Base-by-base conservation (phyloP, 2,113 vertebrate genomes). In the Plectropomus leopardus region DNA sequence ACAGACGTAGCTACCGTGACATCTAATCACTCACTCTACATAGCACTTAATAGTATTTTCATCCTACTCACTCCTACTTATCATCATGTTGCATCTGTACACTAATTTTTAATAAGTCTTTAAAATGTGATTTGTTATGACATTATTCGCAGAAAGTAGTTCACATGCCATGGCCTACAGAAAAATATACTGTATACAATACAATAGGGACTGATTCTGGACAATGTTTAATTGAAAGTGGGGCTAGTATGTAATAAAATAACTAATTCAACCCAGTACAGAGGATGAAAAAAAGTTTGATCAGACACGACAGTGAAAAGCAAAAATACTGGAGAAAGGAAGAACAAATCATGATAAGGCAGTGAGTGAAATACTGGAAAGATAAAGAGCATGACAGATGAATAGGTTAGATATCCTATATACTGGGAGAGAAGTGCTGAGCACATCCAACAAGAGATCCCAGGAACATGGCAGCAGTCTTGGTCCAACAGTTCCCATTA, bases 401-500 rank as follows among this genome's bases (percentile, higher is more conserved):
- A 85, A 80, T 68, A 8, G 13, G 72, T 26, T 6, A 42, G 53
- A 83, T 59, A 77, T 53, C 4, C n/a, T 65, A 78, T 75, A 83
- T 36, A 76, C n/a, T 17, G 60, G 36, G 17, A 53, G 26, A 70
- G 48, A 48, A 71, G 51, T 40, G 65, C 67, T 69, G 9, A 84
- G 67, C 66, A 84, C 26, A 81, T 72, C 69, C 68, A 84, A 78
- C 53, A 61, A 23, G 47, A 80, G 45, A 71, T 70, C 48, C 61
- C 34, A 55, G 59, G 36, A 90, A 84, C 76, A 78, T 55, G 71
- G 82, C 82, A 79, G 77, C 65, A 70, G 71, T 83, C 78, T 61
- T 50, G 65, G 78, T 80, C 80, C 82, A 88, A 70, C 84, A 61
- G 53, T 76, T 89, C 78, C 76, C 78, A 89, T 90, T 85, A 89